These are phyloP conservation scores for Cremastinae sp. DNA, from an alignment of 2,888 invertebrate species.

Conservation along the genomic window DNA sequence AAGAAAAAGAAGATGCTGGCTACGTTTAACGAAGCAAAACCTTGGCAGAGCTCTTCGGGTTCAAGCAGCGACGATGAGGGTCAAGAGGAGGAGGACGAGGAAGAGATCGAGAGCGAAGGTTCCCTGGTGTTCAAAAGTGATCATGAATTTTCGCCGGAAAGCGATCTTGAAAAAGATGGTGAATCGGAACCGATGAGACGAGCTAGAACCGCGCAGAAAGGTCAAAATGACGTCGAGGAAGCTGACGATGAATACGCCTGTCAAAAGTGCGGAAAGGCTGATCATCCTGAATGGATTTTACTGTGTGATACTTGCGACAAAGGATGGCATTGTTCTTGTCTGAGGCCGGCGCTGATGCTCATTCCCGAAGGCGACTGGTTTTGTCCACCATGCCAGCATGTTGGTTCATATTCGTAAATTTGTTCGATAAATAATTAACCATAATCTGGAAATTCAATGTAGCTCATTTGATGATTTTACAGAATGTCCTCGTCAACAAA, in stretches of 20 bases:
- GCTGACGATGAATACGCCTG: slow-evolving; percentile 88
- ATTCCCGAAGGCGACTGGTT: slow-evolving; percentile 99
- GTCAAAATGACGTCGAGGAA: slow-evolving; percentile 75
- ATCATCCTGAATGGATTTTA: slow-evolving; percentile 98
- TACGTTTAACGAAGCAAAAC: slow-evolving; percentile 81
- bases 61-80: slow-evolving; percentile 80
- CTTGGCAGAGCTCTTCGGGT: slow-evolving; percentile 84
- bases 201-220: slow-evolving; percentile 91
- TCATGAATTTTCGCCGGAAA: slow-evolving; percentile 96
- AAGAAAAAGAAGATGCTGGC: slow-evolving; percentile 77
- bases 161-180: slow-evolving; percentile 89
- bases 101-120: slow-evolving; percentile 80
- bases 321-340: slow-evolving; percentile 98
- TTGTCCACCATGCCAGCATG: slow-evolving; percentile 98
- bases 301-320: slow-evolving; percentile 97
- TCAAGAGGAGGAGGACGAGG: slow-evolving; percentile 80
- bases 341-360: slow-evolving; percentile 94
- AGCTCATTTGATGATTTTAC: slow-evolving; percentile 62
- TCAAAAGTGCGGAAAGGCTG: slow-evolving; percentile 92
- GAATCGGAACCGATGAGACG: slow-evolving; percentile 88
- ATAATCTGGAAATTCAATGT: background rate
- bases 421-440: background rate
- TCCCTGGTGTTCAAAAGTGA: slow-evolving; percentile 87
- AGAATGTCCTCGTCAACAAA: slow-evolving; percentile 86
- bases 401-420: slow-evolving; percentile 80